These are phyloP conservation scores for Cervus canadensis DNA, from an alignment of 2,113 vertebrate species.

Conservation along the genomic window DNA sequence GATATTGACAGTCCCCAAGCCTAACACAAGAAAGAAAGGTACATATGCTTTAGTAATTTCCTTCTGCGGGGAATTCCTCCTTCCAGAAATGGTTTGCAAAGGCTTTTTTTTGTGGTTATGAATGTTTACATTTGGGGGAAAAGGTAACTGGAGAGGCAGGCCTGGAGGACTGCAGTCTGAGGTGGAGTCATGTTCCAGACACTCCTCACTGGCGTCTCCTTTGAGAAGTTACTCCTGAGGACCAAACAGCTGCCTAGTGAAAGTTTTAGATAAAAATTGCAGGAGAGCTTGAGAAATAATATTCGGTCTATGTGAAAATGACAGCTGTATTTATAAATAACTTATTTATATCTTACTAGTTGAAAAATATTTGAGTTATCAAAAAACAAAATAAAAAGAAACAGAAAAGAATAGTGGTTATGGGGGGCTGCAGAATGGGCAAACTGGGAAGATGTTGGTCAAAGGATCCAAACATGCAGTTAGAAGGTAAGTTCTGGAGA, in stretches of 20 bases:
- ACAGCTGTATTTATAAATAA: neutral
- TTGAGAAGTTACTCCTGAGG: neutral
- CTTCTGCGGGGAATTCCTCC: neutral
- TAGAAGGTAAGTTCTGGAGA: neutral
- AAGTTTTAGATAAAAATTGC: neutral
- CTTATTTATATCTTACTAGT: neutral
- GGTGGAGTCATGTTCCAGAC: fast-evolving
- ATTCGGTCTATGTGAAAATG: neutral
- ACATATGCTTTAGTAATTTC: neutral
- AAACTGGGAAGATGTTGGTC: neutral
- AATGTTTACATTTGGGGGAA: neutral
- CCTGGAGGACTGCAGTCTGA: fast-evolving
- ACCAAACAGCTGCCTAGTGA: fast-evolving
- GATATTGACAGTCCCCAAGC: neutral
- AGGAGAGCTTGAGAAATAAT: neutral
- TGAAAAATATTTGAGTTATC: neutral
- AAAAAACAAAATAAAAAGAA: neutral
- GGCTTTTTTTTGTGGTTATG: neutral
- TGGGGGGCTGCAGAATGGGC: neutral
- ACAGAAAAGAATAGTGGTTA: neutral
- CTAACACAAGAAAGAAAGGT: neutral
- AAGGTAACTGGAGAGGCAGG: neutral
- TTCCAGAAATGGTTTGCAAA: neutral
- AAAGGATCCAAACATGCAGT: neutral
- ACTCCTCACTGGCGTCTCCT: fast-evolving